Evolutionary conservation across 2,888 invertebrate genomes (phyloP).

Genomic region (Cantharis rustica): DNA sequence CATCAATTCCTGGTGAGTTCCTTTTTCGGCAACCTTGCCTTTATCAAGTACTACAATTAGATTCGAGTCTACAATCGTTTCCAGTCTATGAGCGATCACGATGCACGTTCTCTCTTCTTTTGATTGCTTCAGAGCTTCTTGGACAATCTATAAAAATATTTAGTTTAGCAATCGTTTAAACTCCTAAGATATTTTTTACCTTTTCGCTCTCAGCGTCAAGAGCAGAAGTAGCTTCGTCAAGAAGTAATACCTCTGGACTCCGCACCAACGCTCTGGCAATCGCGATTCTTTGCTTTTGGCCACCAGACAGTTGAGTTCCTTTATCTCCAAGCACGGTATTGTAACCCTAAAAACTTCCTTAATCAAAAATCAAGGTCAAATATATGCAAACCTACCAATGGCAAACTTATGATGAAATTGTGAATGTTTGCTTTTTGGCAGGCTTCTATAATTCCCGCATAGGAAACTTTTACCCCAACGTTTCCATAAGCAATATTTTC

Average conservation of each 20-base stretch:
- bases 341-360: conserved; percentile 63
- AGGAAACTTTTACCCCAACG: conserved; percentile 66
- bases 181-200: too few species aligned
- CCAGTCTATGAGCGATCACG: conserved; percentile 84
- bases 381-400: conserved; percentile 64
- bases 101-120: conserved; percentile 83
- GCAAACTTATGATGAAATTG: conserved; percentile 77
- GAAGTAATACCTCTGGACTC: conserved; percentile 74
- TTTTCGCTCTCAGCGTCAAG: conserved; percentile 85
- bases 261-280: conserved; percentile 83
- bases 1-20: conserved; percentile 71
- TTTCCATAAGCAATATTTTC: conserved; percentile 95
- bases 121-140: conserved; percentile 84
- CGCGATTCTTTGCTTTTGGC: conserved; percentile 86
- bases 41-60: conserved; percentile 72
- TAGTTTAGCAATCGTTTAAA: too few species aligned
- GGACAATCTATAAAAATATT: conserved; percentile 67
- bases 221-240: conserved; percentile 88
- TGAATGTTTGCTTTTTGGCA: conserved; percentile 88
- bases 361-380: neutral
- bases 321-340: conserved; percentile 79
- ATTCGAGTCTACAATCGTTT: conserved; percentile 83
- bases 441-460: conserved; percentile 76
- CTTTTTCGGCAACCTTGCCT: conserved; percentile 73
- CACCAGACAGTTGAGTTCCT: conserved; percentile 79